Evolutionary conservation across 2,888 invertebrate genomes (phyloP), one percentile per base, ranked within the genome.

Genomic region (Siphonodentalium dalli): DNA sequence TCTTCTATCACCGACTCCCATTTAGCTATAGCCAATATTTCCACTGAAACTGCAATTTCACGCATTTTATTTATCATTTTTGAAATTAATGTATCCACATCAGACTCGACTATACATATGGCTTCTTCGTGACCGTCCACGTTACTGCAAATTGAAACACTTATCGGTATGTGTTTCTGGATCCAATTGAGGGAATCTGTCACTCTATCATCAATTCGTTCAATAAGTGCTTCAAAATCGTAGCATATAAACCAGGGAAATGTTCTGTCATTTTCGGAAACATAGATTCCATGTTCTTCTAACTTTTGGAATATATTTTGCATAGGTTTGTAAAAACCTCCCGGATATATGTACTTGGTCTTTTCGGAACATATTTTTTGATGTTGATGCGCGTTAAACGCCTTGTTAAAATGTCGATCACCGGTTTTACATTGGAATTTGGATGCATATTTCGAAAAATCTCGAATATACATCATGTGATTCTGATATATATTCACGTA

Each of bases 211-310:
- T 27, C n/a, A n/a, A n/a, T n/a, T n/a, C n/a, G 27, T 6, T 37
- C 20, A 8, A 61, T 21, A 42, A 61, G 48, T 13, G 50, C 34
- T 44, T 61, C 57, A 24, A 54, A 54, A 33, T 61, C 57, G 31
- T 46, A 57, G 11, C 50, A 47, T 24, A 37, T 34, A 31, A 54
- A 57, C 48, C 51, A 61, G 1, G 50, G 47, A 18, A 39, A 61
- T 3, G 47, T 34, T 8, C 57, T 46, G 8, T 54, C 41, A 23
- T 43, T 46, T 18, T 33, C 15, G 20, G 54, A 38, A n/a, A 61
- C 46, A 15, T 20, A 18, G 23, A 54, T 58, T 8, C 52, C 57
- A 20, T 47, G 13, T 15, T 45, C 51, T 31, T 53, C 54, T 41
- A 57, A 27, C 15, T 41, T n/a, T 1, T 61, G 48, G 21, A 57